These are phyloP conservation scores for Agonopterix heracliana DNA, from an alignment of 2,888 invertebrate species.

Conservation along the genomic window DNA sequence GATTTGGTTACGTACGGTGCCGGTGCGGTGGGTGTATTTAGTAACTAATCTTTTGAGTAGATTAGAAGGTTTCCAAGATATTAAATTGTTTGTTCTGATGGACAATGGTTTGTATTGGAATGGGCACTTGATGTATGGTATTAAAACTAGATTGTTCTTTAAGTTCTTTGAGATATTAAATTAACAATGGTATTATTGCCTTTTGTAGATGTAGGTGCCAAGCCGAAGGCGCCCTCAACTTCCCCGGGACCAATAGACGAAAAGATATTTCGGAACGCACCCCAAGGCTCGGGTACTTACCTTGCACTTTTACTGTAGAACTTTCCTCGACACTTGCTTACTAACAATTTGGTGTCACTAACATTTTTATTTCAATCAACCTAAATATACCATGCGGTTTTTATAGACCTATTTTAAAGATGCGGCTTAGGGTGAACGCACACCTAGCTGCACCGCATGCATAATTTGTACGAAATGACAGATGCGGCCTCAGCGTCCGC, in stretches of 20 bases:
- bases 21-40: background rate
- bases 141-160: too few species aligned
- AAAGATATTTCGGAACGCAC: slow-evolving; percentile 80
- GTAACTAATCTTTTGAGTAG: background rate
- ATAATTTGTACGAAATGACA: too few species aligned
- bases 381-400: background rate
- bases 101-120: background rate
- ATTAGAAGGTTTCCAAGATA: too few species aligned
- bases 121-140: too few species aligned
- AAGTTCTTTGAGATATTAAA: background rate
- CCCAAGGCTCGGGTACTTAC: slow-evolving; percentile 80
- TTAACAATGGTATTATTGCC: background rate
- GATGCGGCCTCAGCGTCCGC: too few species aligned
- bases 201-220: slow-evolving; percentile 77
- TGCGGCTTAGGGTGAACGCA: too few species aligned
- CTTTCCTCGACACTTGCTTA: slow-evolving; percentile 16
- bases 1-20: background rate
- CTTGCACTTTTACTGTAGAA: slow-evolving; percentile 22
- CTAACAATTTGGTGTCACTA: slow-evolving; percentile 13
- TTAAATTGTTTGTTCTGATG: background rate
- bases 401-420: background rate
- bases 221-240: slow-evolving; percentile 69
- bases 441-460: too few species aligned
- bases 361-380: background rate
- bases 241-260: slow-evolving; percentile 79